Evolutionary conservation across 2,888 invertebrate genomes (phyloP).

Genomic region (Ferrisia virgata): DNA sequence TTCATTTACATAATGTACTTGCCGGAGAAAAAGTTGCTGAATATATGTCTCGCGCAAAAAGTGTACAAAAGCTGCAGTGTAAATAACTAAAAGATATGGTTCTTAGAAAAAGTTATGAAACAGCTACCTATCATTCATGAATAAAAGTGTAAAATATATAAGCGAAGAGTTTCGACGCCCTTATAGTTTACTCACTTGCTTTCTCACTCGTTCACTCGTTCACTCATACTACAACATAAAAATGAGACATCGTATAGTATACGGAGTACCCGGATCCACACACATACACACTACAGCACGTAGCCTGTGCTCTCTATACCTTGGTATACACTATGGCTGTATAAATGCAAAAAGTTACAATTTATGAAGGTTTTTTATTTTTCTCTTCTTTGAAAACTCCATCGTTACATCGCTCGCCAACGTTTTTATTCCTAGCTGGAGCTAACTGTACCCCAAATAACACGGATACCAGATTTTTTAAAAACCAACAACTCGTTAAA

Average conservation of each 20-base stretch:
- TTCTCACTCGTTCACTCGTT: no score
- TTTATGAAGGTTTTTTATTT: slow-evolving; percentile 1
- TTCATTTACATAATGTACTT: slow-evolving; percentile 39
- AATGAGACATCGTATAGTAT: no score
- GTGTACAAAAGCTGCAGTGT: slow-evolving; percentile 6
- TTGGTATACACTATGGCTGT: neutral
- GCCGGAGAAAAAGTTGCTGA: slow-evolving; percentile 25
- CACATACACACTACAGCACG: no score
- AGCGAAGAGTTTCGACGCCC: slow-evolving; percentile 30
- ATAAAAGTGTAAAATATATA: slow-evolving; percentile 30
- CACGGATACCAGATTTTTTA: no score
- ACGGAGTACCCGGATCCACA: no score
- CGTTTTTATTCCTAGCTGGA: neutral
- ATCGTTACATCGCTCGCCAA: no score
- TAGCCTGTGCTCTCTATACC: neutral
- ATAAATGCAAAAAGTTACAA: slow-evolving; percentile 30
- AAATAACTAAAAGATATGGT: slow-evolving; percentile 30
- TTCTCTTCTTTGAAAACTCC: neutral
- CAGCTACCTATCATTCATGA: slow-evolving; percentile 30
- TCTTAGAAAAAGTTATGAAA: slow-evolving; percentile 30
- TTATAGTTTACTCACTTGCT: no score
- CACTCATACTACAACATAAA: no score
- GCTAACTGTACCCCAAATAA: neutral
- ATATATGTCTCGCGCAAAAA: slow-evolving; percentile 29
- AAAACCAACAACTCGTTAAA: neutral